Evolutionary conservation across 2,888 invertebrate species (phyloP).

Genomic region (Macrophya alboannulata): DNA sequence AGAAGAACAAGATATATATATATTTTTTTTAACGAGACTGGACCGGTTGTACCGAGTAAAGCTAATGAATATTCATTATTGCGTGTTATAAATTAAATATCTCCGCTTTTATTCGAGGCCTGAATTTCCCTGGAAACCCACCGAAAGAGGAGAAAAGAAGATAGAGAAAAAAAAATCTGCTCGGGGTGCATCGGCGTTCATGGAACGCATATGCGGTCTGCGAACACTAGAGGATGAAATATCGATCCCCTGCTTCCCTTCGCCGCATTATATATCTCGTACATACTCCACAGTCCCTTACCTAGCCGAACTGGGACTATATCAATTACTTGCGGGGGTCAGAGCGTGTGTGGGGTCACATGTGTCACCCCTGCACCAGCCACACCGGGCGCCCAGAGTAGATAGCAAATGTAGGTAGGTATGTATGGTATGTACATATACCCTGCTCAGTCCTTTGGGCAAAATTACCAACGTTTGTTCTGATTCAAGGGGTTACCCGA

Average conservation of each 20-base stretch:
- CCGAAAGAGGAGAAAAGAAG: background rate
- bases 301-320: conserved; percentile 69
- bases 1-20: background rate
- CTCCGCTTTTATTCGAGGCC: background rate
- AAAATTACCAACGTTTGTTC: conserved; percentile 30
- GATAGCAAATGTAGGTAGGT: background rate
- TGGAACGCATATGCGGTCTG: background rate
- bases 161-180: background rate
- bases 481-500: conserved; percentile 24
- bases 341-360: conserved; percentile 61
- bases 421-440: background rate
- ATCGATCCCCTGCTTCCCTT: conserved; percentile 66
- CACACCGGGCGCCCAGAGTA: background rate
- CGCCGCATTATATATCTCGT: conserved; percentile 9
- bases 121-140: background rate
- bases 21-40: conserved; percentile 8
- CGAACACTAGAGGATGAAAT: conserved; percentile 64
- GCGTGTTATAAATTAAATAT: background rate
- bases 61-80: background rate
- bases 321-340: conserved; percentile 74
- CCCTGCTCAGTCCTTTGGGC: background rate
- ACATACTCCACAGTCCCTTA: conserved; percentile 28
- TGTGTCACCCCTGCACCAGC: conserved; percentile 64
- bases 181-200: background rate
- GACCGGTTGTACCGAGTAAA: background rate